Base-by-base conservation (phyloP, 1,140 invertebrate species). In the Cyrtorhinus lividipennis region DNA sequence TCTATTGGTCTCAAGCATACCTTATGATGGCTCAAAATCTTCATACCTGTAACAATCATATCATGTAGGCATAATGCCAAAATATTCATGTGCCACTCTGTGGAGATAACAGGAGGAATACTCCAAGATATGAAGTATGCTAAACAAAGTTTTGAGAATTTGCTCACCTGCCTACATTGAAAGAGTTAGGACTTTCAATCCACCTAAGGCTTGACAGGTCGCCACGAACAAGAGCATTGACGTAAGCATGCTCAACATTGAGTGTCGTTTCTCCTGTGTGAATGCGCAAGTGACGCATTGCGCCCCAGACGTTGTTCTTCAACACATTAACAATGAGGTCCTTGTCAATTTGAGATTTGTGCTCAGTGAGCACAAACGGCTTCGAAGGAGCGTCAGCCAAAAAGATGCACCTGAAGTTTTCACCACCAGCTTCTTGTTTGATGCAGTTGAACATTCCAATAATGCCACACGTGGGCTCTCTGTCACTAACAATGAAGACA, bases 1-100 rank as follows among this genome's bases (percentile, higher is more conserved):
- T 97, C 91, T 66, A 97, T 88, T 95, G 95, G 98, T 63, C 82
- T 82, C 18, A 98, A 77, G 70, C 90, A 95, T 1, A 91, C 85
- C 27, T 98, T 77, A 74, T 98, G 95, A 65, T 92, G 93, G 67
- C n/a, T n/a, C n/a, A n/a, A n/a, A n/a, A n/a, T n/a, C n/a, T n/a
- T n/a, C n/a, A n/a, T n/a, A n/a, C n/a, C n/a, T n/a, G n/a, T n/a
- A n/a, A n/a, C n/a, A n/a, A n/a, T n/a, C n/a, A n/a, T n/a, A n/a
- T n/a, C n/a, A n/a, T n/a, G n/a, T n/a, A n/a, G n/a, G n/a, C n/a
- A n/a, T n/a, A n/a, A n/a, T n/a, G n/a, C n/a, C n/a, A n/a, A n/a
- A n/a, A n/a, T n/a, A n/a, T n/a, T n/a, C n/a, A n/a, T n/a, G n/a
- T n/a, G n/a, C n/a, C n/a, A n/a, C n/a, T n/a, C n/a, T n/a, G n/a